Conservation (phyloP, 2,113 vertebrate genomes). For the Arizona elegans region DNA sequence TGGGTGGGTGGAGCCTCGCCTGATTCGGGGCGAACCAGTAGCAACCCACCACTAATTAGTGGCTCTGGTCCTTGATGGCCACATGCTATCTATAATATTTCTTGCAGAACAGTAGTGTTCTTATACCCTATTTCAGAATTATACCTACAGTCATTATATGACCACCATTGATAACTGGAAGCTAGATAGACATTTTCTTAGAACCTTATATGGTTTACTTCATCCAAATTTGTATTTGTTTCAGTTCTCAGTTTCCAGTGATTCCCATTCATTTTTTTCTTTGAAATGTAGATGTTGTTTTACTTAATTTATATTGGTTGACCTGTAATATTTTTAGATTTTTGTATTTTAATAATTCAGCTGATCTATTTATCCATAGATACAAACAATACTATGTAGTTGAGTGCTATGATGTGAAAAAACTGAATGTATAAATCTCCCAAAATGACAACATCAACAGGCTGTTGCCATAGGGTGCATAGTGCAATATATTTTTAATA, state of each 20-base stretch:
- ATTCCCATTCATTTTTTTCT: not conserved
- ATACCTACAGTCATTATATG: not conserved
- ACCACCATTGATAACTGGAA: not conserved
- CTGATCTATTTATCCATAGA: constrained; percentile 17
- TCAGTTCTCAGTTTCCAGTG: not conserved
- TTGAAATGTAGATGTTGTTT: not conserved
- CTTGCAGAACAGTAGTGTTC: not conserved
- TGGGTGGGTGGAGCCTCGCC: no score
- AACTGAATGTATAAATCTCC: not conserved
- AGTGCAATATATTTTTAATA: constrained; percentile 44
- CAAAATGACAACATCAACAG: constrained; percentile 51
- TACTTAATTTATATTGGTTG: constrained; percentile 5
- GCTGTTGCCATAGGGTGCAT: constrained; percentile 31
- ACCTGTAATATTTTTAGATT: constrained; percentile 32
- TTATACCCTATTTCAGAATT: not conserved
- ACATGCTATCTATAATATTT: not conserved
- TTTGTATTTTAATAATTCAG: constrained; percentile 38
- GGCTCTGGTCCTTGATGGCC: no score
- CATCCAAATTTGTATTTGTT: not conserved
- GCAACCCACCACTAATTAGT: no score
- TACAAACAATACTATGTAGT: constrained; percentile 17
- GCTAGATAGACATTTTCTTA: no score
- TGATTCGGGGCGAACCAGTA: no score
- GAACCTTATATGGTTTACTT: not conserved
- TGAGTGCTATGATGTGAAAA: constrained; percentile 21